These are phyloP conservation scores for Galerucella nymphaeae DNA, from an alignment of 2,888 invertebrate genomes.

Conservation along the genomic window DNA sequence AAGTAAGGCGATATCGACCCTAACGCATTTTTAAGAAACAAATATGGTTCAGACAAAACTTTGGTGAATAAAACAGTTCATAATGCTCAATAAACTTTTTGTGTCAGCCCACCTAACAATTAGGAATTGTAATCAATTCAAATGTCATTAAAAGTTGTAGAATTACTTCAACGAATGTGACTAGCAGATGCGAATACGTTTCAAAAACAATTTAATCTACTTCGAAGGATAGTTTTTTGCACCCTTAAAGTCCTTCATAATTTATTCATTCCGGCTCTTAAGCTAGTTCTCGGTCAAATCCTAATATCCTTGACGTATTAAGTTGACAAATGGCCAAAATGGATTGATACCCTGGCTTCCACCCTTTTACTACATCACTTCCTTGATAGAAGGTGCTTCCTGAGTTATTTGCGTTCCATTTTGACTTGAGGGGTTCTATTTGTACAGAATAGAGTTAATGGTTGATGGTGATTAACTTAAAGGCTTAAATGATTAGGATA, in stretches of 20 bases:
- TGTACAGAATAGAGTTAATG: constrained; percentile 27
- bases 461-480: constrained; percentile 27
- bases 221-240: neutral
- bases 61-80: no score
- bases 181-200: neutral
- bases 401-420: constrained; percentile 10
- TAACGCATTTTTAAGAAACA: no score
- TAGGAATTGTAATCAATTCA: no score
- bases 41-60: no score
- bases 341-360: constrained; percentile 1
- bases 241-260: neutral
- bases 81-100: no score
- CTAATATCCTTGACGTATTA: neutral
- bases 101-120: no score
- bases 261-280: neutral
- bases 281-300: neutral
- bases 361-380: neutral
- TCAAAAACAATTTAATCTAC: neutral
- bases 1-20: no score
- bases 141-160: neutral
- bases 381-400: constrained; percentile 6
- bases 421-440: constrained; percentile 9
- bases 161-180: no score
- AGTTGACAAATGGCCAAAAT: constrained; percentile 4
- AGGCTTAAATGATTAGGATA: constrained; percentile 26